Percentiles rank a stretch among this genome's conserved stretches.
phyloP scores from a whole-genome alignment of 1,140 invertebrate species.

The Drosophila simulans region DNA sequence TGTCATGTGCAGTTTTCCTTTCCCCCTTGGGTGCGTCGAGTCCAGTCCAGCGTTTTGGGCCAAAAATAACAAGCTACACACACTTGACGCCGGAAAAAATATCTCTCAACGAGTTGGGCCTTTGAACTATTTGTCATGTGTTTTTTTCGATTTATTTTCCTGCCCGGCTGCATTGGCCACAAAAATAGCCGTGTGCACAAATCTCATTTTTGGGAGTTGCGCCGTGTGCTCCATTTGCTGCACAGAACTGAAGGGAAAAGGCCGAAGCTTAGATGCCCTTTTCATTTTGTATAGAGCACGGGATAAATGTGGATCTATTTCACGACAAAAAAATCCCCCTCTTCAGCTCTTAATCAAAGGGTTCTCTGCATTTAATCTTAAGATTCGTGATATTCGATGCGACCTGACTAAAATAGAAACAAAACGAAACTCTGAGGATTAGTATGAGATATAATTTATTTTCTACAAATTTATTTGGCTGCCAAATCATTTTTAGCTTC shows the following conservation, averaged over 20 bases:
- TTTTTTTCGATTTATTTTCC: conserved; percentile 26
- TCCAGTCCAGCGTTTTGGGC: conserved; percentile 37
- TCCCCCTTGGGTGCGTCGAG: conserved; percentile 45
- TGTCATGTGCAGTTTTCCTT: conserved; percentile 43
- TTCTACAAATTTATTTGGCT: not conserved
- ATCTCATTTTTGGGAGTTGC: conserved; percentile 69
- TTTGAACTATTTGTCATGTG: conserved; percentile 74
- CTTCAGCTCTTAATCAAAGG: too few relatives aligned
- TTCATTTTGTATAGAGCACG: not conserved
- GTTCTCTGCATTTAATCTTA: too few relatives aligned
- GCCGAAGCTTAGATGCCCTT: conserved; percentile 18
- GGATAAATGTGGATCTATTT: not conserved
- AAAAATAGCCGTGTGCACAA: conserved; percentile 71
- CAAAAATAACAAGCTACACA: conserved; percentile 75
- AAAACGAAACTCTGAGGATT: not conserved
- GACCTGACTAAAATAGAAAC: not conserved
- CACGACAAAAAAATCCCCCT: too few relatives aligned
- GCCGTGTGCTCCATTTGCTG: conserved; percentile 62
- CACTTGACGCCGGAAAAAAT: conserved; percentile 49
- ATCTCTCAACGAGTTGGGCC: conserved; percentile 49
- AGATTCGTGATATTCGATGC: not conserved
- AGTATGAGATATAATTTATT: not conserved
- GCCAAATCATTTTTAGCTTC: not conserved
- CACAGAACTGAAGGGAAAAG: conserved; percentile 4
- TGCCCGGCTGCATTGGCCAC: conserved; percentile 52